These are phyloP conservation scores for Myripristis murdjan DNA, from an alignment of 2,797 vertebrate genomes.

Conservation along the genomic window DNA sequence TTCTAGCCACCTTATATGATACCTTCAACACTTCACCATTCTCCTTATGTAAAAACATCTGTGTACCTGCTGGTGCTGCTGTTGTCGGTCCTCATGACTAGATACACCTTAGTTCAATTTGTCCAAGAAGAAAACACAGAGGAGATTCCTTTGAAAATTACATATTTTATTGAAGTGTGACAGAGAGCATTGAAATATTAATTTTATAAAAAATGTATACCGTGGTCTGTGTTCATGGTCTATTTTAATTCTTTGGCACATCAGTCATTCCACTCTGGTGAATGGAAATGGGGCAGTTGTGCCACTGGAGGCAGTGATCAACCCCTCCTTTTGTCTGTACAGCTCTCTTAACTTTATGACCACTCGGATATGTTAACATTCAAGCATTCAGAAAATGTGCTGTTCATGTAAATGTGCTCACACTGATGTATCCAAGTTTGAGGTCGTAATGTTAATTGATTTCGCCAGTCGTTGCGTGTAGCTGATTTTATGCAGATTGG, in stretches of 20 bases:
- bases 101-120: conserved; percentile 75
- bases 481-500: conserved; percentile 33
- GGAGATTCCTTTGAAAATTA: conserved; percentile 79
- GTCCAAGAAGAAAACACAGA: conserved; percentile 75
- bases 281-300: conserved; percentile 77
- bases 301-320: conserved; percentile 75
- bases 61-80: conserved; percentile 54
- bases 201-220: conserved; percentile 87
- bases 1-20: conserved; percentile 77
- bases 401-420: conserved; percentile 31
- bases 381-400: conserved; percentile 43
- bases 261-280: conserved; percentile 79
- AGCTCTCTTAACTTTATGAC: conserved; percentile 66
- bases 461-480: conserved; percentile 31
- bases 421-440: conserved; percentile 42
- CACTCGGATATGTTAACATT: conserved; percentile 56
- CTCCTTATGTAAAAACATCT: conserved; percentile 65
- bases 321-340: conserved; percentile 72
- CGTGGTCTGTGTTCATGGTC: conserved; percentile 84
- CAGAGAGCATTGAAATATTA: conserved; percentile 84
- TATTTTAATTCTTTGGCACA: conserved; percentile 86
- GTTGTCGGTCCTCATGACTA: conserved; percentile 59
- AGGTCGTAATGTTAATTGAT: conserved; percentile 53
- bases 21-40: conserved; percentile 59
- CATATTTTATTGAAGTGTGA: conserved; percentile 85